Evolutionary conservation across 2,888 invertebrate species (phyloP).

Genomic region (Synergus itoensis): DNA sequence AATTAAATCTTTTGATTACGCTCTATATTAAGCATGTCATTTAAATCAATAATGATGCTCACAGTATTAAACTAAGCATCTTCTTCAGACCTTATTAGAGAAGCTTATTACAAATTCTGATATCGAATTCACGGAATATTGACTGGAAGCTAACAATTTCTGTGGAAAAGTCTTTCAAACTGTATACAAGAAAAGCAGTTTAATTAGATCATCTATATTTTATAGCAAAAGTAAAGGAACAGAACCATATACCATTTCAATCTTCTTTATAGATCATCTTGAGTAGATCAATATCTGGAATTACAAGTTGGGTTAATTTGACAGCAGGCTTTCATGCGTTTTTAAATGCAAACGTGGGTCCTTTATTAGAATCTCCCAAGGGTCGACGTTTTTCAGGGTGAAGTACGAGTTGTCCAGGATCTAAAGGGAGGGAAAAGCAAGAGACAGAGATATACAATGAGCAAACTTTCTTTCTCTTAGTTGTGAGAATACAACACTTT

Average conservation of each 20-base stretch:
- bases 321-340: background rate
- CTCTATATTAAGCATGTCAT: conserved; percentile 30
- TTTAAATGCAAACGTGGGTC: background rate
- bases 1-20: conserved; percentile 31
- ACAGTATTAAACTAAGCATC: conserved; percentile 8
- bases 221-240: background rate
- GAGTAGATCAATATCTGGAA: background rate
- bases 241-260: background rate
- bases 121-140: conserved; percentile 25
- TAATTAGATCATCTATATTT: background rate
- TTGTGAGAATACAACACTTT: conserved; percentile 25
- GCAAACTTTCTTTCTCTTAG: background rate
- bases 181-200: background rate
- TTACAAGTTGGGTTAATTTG: background rate
- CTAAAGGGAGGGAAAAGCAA: background rate
- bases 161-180: background rate
- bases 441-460: background rate
- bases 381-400: conserved; percentile 9
- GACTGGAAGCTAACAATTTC: conserved; percentile 5
- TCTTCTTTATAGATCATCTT: background rate
- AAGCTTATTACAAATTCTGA: conserved; percentile 11
- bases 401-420: background rate
- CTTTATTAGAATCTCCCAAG: conserved; percentile 3
- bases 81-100: conserved; percentile 28
- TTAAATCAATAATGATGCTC: conserved; percentile 39